Base-by-base conservation (phyloP, 2,113 vertebrate species). In the Corvus moneduloides region DNA sequence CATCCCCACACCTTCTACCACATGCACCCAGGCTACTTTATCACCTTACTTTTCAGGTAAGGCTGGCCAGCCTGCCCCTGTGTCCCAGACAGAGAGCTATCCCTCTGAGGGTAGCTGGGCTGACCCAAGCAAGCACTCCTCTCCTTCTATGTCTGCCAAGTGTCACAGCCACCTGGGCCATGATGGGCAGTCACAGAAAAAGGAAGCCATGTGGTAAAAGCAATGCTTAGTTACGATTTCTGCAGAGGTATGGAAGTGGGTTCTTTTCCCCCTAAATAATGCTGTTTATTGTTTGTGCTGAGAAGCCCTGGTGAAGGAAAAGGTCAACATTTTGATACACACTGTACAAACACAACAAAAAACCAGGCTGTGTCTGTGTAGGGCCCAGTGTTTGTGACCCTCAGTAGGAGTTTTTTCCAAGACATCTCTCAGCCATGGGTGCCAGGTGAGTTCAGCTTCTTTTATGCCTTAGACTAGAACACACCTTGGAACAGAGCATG, bases 241-340 rank as follows among this genome's bases (percentile, higher is more conserved):
- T 66, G 58, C 54, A 61, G 62, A 72, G 62, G 23, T 58, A 89
- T 16, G 46, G 55, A 77, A 83, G 21, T 37, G 13, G 3, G 2
- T 0, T 33, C 37, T 63, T 81, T 84, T 44, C 9, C 37, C 59
- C 83, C 43, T 73, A 77, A 87, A 89, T 94, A 94, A 66, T 88
- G 52, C 48, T 71, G 61, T 88, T 93, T 95, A 71, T 90, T 95
- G n/a, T 54, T 41, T 86, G 11, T 69, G 24, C 55, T 76, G 58
- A 94, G 55, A 62, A 83, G 51, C 24, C 58, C 27, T 35, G 44
- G 67, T 90, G 79, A 74, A 85, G 52, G 51, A 85, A 87, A 91
- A 86, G 71, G 82, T 79, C 55, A 82, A 48, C 33, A 43, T 76
- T 96, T 89, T 93, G 59, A 79, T 48, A 62, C 6, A 3, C 32